Conservation (phyloP, 2,113 vertebrate species). For the Albula glossodonta region DNA sequence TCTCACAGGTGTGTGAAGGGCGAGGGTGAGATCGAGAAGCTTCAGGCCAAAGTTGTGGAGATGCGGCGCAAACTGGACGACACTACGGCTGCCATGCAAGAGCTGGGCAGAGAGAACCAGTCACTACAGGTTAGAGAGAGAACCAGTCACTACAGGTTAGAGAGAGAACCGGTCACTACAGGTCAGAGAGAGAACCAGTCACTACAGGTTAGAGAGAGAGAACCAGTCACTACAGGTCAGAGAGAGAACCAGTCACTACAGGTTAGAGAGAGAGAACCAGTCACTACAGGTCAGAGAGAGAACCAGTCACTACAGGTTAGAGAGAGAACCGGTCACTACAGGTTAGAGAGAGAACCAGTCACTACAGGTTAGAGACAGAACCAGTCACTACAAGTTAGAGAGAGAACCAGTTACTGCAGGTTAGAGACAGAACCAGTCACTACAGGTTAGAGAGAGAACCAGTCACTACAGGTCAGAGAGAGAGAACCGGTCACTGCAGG, state of each 20-base stretch:
- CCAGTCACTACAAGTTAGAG: too few relatives aligned
- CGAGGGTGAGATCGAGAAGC: conserved; percentile 97
- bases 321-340: background rate
- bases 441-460: conserved; percentile 11
- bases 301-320: background rate
- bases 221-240: background rate
- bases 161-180: too few relatives aligned
- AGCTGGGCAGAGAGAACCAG: conserved; percentile 95
- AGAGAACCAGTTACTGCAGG: background rate
- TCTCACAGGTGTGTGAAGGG: conserved; percentile 87
- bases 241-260: too few relatives aligned
- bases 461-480: conserved; percentile 7
- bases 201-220: too few relatives aligned
- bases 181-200: too few relatives aligned
- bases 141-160: background rate
- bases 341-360: conserved; percentile 10
- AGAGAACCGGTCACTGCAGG: background rate
- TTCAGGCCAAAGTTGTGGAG: conserved; percentile 90
- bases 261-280: background rate
- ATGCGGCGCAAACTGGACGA: conserved; percentile 93
- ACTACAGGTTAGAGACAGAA: background rate
- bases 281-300: background rate
- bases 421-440: background rate
- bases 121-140: conserved; percentile 79
- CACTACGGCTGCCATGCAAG: conserved; percentile 95